Evolutionary conservation across 2,113 vertebrate genomes (phyloP).

Genomic region (Rhinogobius similis): DNA sequence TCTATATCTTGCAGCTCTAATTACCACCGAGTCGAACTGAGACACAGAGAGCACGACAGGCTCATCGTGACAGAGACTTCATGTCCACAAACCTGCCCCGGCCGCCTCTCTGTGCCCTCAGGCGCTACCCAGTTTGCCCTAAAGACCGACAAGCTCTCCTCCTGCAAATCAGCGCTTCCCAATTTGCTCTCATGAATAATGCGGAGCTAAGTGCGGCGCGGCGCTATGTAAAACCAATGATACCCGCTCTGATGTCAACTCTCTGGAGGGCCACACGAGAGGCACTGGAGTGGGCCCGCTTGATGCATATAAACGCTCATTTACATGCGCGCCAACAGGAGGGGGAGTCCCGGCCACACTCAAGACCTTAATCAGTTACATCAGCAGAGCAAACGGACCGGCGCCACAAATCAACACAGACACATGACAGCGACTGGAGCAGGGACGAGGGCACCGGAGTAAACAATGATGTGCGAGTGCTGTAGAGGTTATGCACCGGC

Average conservation of each 20-base stretch:
- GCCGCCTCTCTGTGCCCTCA: slow-evolving; percentile 56
- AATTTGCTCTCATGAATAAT: slow-evolving; percentile 85
- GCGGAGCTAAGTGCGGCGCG: slow-evolving; percentile 63
- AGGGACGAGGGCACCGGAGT: slow-evolving; percentile 9
- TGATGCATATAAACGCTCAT: slow-evolving; percentile 75
- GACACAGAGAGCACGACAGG: slow-evolving; percentile 55
- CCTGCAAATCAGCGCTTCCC: slow-evolving; percentile 63
- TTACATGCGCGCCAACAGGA: slow-evolving; percentile 59
- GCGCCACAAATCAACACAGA: slow-evolving; percentile 29
- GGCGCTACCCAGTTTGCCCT: slow-evolving; percentile 65
- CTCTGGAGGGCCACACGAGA: slow-evolving; percentile 62
- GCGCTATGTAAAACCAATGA: slow-evolving; percentile 72
- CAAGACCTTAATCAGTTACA: slow-evolving; percentile 67
- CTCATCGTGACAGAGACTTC: slow-evolving; percentile 59
- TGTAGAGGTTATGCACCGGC: too few relatives aligned
- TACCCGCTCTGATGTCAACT: slow-evolving; percentile 71
- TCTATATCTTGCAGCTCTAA: too few relatives aligned
- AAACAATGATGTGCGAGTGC: slow-evolving; percentile 35
- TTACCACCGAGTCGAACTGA: slow-evolving; percentile 72
- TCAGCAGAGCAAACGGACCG: slow-evolving; percentile 52
- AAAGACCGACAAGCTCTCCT: slow-evolving; percentile 48
- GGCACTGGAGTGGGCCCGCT: slow-evolving; percentile 62
- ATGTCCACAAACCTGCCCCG: slow-evolving; percentile 16
- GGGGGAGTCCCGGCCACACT: slow-evolving; percentile 44
- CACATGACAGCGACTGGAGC: slow-evolving; percentile 18